Evolutionary conservation across 2,113 vertebrate genomes (phyloP).

Genomic region (zebrafish (Danio rerio)): GRCz12tu NC_133182.1:49316501-49317000

Average conservation of each 20-base stretch:
- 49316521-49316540: background rate
- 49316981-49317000: constrained; percentile 51
- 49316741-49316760: constrained; percentile 63
- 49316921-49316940: constrained; percentile 61
- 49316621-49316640: constrained; percentile 54
- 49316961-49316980: constrained; percentile 55
- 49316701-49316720: constrained; percentile 64
- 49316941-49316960: constrained; percentile 53
- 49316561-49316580: constrained; percentile 1
- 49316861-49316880: constrained; percentile 60
- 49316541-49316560: constrained; percentile 20
- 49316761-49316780: constrained; percentile 31
- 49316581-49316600: constrained; percentile 17
- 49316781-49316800: background rate
- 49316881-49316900: constrained; percentile 56
- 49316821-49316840: constrained; percentile 33
- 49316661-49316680: constrained; percentile 74
- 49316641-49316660: constrained; percentile 70
- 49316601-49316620: background rate
- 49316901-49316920: constrained; percentile 49
- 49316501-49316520: background rate
- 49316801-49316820: constrained; percentile 36
- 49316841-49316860: constrained; percentile 59
- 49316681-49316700: constrained; percentile 69
- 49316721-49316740: constrained; percentile 64